Base-by-base conservation (phyloP, 2,888 invertebrate species). In the Lycophotia porphyrea region DNA sequence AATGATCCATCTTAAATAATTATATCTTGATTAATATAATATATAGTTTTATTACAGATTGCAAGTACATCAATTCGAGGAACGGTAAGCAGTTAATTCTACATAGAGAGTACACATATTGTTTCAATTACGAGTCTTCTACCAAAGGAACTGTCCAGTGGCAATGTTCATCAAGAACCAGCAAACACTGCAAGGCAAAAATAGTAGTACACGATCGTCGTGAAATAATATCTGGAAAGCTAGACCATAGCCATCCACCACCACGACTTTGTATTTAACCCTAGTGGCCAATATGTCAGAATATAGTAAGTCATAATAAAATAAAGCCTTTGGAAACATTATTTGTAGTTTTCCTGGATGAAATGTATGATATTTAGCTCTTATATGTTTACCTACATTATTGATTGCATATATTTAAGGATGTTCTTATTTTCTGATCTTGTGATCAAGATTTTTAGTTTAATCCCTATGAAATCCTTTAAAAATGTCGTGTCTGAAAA, bases 111-210 rank as follows among this genome's bases (percentile, higher is more conserved):
- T 64, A 78, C 31, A 77, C 78, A 13, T 77, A 70, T 31, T 77
- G 39, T 15, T 71, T 39, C 31, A 70, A 55, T 24, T 71, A 78
- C 39, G 21, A 64, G 13, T 52, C 76, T 18, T 21, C 44, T 18
- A 34, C 0, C 8, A 77, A 55, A 64, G 31, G 1, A 3, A 70
- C 76, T 13, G 39, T 49, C 13, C n/a, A 36, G 3, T 78, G 66
- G 52, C 9, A 18, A 5, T 80, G 76, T 47, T 24, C 52, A 5
- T 55, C 36, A 42, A 31, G 44, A 15, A 36, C 15, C 15, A 70
- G 66, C 1, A 68, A 65, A 47, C 64, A 67, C 13, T 80, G 80
- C 60, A 80, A 65, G n/a, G 80, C 72, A 11, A 81, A 74, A 52
- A 47, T 58, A 31, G 55, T 31, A 27, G 18, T 82, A 21, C 44